These are phyloP conservation scores for Eupithecia centaureata DNA, from an alignment of 2,888 invertebrate species.

Conservation along the genomic window DNA sequence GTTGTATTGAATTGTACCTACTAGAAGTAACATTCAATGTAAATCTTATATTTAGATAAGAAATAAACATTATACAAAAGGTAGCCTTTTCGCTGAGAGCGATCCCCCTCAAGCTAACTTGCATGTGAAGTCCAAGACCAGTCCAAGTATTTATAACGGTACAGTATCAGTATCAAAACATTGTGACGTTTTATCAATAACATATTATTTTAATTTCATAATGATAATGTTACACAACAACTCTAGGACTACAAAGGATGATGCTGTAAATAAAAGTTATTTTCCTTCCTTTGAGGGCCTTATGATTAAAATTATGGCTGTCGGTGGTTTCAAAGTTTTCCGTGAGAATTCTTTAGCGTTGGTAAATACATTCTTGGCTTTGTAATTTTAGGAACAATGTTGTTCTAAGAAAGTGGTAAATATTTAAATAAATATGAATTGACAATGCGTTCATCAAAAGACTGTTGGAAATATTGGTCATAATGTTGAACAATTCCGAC, in stretches of 20 bases:
- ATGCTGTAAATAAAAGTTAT: conserved; percentile 42
- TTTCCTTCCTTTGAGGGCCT: conserved; percentile 39
- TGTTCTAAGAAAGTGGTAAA: neutral
- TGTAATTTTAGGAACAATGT: neutral
- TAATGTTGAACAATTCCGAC: too few relatives aligned
- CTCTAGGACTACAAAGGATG: conserved; percentile 27
- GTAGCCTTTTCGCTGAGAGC: too few relatives aligned
- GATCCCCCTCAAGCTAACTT: too few relatives aligned
- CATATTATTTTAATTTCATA: too few relatives aligned
- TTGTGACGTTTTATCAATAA: too few relatives aligned
- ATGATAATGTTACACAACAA: neutral
- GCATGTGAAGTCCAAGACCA: too few relatives aligned
- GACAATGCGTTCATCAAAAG: neutral
- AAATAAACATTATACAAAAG: too few relatives aligned
- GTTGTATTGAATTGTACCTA: too few relatives aligned
- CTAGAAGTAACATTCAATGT: too few relatives aligned
- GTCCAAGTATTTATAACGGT: too few relatives aligned
- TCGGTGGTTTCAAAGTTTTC: conserved; percentile 31
- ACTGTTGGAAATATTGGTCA: neutral
- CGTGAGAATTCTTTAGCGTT: conserved; percentile 27
- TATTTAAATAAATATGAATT: neutral
- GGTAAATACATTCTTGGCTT: conserved; percentile 21
- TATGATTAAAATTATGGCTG: conserved; percentile 40
- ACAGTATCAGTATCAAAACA: too few relatives aligned
- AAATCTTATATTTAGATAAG: too few relatives aligned